These are phyloP conservation scores for Heliconius aoede DNA, from an alignment of 2,888 invertebrate species.

Conservation along the genomic window DNA sequence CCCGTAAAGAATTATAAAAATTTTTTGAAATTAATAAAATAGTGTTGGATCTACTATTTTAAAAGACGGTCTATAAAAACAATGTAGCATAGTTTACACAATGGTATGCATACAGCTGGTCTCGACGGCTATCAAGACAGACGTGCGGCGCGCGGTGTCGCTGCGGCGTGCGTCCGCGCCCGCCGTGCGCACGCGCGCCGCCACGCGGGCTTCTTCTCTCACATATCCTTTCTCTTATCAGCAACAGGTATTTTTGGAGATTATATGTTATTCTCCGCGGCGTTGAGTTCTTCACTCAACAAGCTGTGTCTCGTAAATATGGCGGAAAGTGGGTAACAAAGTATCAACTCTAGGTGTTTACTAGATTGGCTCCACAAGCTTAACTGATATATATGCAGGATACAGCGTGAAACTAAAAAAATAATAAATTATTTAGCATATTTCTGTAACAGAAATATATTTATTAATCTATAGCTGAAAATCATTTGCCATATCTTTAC, in stretches of 20 bases:
- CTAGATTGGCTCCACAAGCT: too few relatives aligned
- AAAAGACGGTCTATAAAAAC: not conserved
- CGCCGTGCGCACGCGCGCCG: slow-evolving; percentile 70
- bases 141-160: slow-evolving; percentile 83
- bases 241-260: slow-evolving; percentile 62
- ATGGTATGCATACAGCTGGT: slow-evolving; percentile 84
- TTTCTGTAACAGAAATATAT: not conserved
- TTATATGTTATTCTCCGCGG: not conserved
- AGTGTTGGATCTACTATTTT: not conserved
- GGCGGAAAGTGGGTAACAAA: too few relatives aligned
- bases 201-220: slow-evolving; percentile 69
- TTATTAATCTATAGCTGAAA: not conserved
- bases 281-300: not conserved
- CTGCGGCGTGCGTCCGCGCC: slow-evolving; percentile 78
- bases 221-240: slow-evolving; percentile 74
- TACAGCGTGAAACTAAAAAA: not conserved
- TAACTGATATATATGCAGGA: not conserved
- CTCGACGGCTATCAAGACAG: slow-evolving; percentile 90
- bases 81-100: slow-evolving; percentile 34
- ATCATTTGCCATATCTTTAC: too few relatives aligned
- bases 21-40: slow-evolving; percentile 42
- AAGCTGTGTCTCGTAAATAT: not conserved
- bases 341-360: too few relatives aligned
- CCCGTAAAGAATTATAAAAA: not conserved
- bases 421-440: not conserved